Base-by-base conservation (phyloP, 1,140 invertebrate genomes). In the Rhagoletis zephyria region DNA sequence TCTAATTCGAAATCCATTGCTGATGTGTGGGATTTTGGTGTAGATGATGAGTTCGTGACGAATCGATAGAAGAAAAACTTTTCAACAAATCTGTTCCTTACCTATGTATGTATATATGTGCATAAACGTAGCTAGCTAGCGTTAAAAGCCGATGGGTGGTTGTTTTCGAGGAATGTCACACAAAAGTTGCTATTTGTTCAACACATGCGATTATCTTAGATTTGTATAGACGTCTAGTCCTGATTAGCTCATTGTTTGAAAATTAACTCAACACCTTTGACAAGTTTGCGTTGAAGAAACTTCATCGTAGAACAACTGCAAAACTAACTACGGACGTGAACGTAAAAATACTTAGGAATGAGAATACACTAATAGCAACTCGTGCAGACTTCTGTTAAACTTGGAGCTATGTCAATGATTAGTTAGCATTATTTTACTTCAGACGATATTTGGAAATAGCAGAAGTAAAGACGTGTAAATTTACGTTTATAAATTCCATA, bases 221-320 rank as follows among this genome's bases (percentile, higher is more conserved):
- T 81, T 81, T n/a, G n/a, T n/a, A n/a, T n/a, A n/a, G n/a, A n/a
- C n/a, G n/a, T 81, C 48, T 81, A 12, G 74, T 30, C 74, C 56
- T 81, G 74, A 81, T 81, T 81, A 81, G 74, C 74, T 30, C 48
- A 81, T 81, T 81, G 74, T 81, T 81, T 9, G 45, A 10, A 59
- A 81, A 81, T 81, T 9, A 81, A 81, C 51, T 56, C 51, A 56
- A 56, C 51, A 56, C 10, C 51, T 10, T 5, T 56, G 51, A 56
- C 51, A 56, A 5, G 51, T 56, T 56, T 7, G 51, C 1, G 51
- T 10, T 30, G 30, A 56, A 56, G 5, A 5, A 56, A 56, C 51
- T 56, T 56, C 1, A 56, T 6, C 9, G 9, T 9, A 56, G 10
- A 56, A 56, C 51, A 56, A 1, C 51, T 56, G 51, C 51, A 56